Evolutionary conservation across 2,113 vertebrate genomes (phyloP).

Genomic region (Acrocephalus arundinaceus): DNA sequence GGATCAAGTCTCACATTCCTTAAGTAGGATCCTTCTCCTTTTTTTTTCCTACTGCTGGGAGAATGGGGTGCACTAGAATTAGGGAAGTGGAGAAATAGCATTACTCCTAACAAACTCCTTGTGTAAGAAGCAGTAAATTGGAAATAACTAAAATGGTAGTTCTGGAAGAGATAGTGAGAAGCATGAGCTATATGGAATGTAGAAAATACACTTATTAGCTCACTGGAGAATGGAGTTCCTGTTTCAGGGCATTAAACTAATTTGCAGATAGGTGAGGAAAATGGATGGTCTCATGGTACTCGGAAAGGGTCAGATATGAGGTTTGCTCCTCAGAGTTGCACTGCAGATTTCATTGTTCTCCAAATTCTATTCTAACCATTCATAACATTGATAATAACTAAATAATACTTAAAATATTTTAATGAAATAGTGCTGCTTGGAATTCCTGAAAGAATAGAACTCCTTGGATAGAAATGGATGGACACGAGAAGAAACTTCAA

Average conservation of each 20-base stretch:
- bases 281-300: neutral
- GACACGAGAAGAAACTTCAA: neutral
- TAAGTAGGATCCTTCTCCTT: neutral
- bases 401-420: neutral
- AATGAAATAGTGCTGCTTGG: neutral
- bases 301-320: neutral
- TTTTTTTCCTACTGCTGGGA: neutral
- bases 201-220: neutral
- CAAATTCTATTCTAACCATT: neutral
- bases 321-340: neutral
- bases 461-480: neutral
- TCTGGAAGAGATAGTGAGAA: neutral
- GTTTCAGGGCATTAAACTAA: neutral
- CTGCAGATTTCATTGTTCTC: neutral
- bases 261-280: neutral
- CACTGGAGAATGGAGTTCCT: neutral
- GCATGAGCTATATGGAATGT: neutral
- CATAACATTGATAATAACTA: neutral
- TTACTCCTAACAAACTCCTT: neutral
- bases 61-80: fast-evolving
- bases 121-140: neutral
- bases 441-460: neutral
- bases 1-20: neutral
- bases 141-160: neutral
- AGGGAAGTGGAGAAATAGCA: neutral